phyloP scores from a whole-genome alignment of 2,888 invertebrate species.

The Sphecodes monilicornis region DNA sequence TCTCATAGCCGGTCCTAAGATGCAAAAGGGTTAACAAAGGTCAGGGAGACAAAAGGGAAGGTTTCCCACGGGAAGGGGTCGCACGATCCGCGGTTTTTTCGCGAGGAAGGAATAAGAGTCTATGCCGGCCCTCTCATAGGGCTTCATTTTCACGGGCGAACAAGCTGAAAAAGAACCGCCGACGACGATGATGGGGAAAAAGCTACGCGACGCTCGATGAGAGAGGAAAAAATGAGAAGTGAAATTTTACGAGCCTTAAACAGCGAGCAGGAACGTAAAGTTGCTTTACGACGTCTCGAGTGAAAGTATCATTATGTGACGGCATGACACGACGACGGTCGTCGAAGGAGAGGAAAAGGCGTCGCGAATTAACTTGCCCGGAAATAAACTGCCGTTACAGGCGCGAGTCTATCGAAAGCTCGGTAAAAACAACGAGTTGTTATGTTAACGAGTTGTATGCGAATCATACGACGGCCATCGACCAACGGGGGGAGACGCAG shows the following conservation, averaged over 20 bases:
- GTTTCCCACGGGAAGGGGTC: constrained; percentile 2
- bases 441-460: too few relatives aligned
- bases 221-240: constrained; percentile 37
- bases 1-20: neutral
- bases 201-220: constrained; percentile 31
- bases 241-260: constrained; percentile 67
- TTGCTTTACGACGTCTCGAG: constrained; percentile 75
- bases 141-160: constrained; percentile 53
- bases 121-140: constrained; percentile 14
- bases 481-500: neutral
- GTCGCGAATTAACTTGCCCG: constrained; percentile 49
- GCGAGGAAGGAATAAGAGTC: neutral
- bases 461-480: constrained; percentile 1
- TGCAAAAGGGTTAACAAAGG: constrained; percentile 31
- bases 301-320: constrained; percentile 73
- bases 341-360: constrained; percentile 32
- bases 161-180: constrained; percentile 27
- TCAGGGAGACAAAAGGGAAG: constrained; percentile 16
- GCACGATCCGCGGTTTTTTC: constrained; percentile 19
- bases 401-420: constrained; percentile 17
- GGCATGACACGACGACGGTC: constrained; percentile 26
- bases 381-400: constrained; percentile 51
- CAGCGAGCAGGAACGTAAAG: constrained; percentile 62
- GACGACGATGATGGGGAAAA: neutral
- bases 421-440: constrained; percentile 45